Evolutionary conservation across 2,888 invertebrate species (phyloP).

Genomic region (Drosophila monieri): DNA sequence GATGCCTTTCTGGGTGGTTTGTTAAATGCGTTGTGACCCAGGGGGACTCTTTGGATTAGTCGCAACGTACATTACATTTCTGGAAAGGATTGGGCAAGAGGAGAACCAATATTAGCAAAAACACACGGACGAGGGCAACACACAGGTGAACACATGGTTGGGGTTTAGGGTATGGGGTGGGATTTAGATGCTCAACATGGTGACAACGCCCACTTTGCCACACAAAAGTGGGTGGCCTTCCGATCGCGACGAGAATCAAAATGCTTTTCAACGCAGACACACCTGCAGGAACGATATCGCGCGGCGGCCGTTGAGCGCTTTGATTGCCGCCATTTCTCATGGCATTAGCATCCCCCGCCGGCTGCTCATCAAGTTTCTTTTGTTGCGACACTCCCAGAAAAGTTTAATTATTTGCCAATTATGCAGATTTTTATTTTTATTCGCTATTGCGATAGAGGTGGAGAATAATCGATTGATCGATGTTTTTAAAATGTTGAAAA

Average conservation of each 20-base stretch:
- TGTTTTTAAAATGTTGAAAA: too few species aligned
- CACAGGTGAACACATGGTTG: constrained; percentile 24
- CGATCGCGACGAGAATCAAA: constrained; percentile 14
- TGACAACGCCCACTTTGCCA: constrained; percentile 63
- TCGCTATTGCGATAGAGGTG: too few species aligned
- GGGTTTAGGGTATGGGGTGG: constrained; percentile 20
- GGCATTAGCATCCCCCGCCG: constrained; percentile 52
- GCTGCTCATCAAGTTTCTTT: constrained; percentile 45
- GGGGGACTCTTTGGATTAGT: constrained; percentile 75
- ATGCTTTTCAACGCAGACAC: constrained; percentile 22
- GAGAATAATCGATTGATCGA: too few species aligned
- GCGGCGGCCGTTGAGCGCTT: constrained; percentile 55
- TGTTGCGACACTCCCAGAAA: constrained; percentile 30
- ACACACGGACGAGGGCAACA: background rate
- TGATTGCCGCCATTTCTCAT: constrained; percentile 47
- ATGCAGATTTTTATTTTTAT: too few species aligned
- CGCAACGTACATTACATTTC: constrained; percentile 73
- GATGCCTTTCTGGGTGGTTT: constrained; percentile 45
- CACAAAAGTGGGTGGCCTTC: constrained; percentile 38
- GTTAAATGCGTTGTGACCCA: constrained; percentile 68
- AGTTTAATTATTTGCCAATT: constrained; percentile 41
- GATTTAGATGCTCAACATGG: constrained; percentile 51
- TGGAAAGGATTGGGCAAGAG: constrained; percentile 46
- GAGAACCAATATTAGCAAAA: constrained; percentile 23
- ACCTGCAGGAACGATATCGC: constrained; percentile 68